phyloP scores from a whole-genome alignment of 2,113 vertebrate species.

The Xiphophorus couchianus region DNA sequence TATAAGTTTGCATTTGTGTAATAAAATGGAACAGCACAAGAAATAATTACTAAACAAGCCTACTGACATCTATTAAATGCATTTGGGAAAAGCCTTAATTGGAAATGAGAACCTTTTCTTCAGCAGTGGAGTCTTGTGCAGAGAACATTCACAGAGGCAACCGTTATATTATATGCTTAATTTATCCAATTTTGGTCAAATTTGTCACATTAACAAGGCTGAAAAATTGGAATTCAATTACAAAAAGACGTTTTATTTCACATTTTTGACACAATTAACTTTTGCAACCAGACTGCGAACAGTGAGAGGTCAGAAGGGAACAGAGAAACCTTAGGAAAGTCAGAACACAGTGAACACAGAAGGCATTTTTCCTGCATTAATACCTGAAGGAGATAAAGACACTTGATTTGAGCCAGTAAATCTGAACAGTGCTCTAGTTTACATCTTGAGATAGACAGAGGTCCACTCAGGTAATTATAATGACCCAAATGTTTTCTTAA shows the following conservation, averaged over 20 bases:
- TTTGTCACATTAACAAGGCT: background rate
- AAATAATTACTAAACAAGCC: background rate
- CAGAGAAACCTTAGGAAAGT: background rate
- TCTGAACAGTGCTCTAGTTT: background rate
- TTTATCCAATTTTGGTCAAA: background rate
- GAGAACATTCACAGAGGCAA: too few species aligned
- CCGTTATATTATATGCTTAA: too few species aligned
- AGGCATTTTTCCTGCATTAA: background rate
- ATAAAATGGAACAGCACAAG: too few species aligned
- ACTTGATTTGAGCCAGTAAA: background rate
- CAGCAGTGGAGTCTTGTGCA: too few species aligned
- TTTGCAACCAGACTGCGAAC: conserved; percentile 19
- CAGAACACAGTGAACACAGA: background rate
- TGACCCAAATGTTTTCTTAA: background rate
- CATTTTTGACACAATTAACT: conserved; percentile 22
- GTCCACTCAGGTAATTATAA: background rate
- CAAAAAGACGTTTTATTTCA: conserved; percentile 46
- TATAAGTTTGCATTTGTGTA: too few species aligned
- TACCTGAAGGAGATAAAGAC: conserved; percentile 21
- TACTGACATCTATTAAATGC: background rate
- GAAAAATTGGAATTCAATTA: background rate
- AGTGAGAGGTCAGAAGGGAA: conserved; percentile 10
- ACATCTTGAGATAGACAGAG: background rate
- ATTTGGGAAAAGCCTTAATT: too few species aligned
- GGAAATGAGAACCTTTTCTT: too few species aligned